Percentiles rank a stretch among this genome's conserved stretches.
Conservation (phyloP, 2,797 vertebrate species). For the Notamacropus eugenii region DNA sequence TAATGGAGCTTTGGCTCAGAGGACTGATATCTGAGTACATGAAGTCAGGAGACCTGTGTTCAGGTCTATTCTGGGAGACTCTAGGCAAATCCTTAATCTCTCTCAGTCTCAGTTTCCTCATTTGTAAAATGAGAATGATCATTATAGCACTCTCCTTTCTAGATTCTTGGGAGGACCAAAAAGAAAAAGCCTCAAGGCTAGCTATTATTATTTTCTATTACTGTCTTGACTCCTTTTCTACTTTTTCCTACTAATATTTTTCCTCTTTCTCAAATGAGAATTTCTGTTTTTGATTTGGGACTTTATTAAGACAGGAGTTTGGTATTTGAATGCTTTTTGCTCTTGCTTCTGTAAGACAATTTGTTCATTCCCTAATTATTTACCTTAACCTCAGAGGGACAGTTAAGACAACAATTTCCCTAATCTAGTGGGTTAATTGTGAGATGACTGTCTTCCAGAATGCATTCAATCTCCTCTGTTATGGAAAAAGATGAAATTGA, state of each 20-base stretch:
- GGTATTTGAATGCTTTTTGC: not conserved
- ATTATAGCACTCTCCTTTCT: not conserved
- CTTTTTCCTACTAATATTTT: constrained; percentile 13
- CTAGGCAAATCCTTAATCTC: not conserved
- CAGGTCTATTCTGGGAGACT: not conserved
- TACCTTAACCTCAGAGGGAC: not conserved
- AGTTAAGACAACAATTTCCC: not conserved
- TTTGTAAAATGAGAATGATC: not conserved
- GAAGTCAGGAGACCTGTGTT: not conserved
- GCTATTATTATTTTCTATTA: not conserved
- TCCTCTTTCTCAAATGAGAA: not conserved
- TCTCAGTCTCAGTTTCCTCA: not conserved
- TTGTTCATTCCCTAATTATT: not conserved
- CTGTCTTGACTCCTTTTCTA: not conserved
- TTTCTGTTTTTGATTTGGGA: constrained; percentile 41
- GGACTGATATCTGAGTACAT: not conserved
- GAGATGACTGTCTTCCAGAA: not conserved
- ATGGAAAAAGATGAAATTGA: not conserved
- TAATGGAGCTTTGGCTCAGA: constrained; percentile 9
- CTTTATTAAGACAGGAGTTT: not conserved
- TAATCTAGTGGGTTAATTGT: not conserved
- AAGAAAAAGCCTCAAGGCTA: not conserved
- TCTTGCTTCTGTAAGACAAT: not conserved
- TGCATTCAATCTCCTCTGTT: not conserved
- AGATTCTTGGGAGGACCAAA: not conserved